phyloP scores from a whole-genome alignment of 2,888 invertebrate species.

The Venusia cambrica region DNA sequence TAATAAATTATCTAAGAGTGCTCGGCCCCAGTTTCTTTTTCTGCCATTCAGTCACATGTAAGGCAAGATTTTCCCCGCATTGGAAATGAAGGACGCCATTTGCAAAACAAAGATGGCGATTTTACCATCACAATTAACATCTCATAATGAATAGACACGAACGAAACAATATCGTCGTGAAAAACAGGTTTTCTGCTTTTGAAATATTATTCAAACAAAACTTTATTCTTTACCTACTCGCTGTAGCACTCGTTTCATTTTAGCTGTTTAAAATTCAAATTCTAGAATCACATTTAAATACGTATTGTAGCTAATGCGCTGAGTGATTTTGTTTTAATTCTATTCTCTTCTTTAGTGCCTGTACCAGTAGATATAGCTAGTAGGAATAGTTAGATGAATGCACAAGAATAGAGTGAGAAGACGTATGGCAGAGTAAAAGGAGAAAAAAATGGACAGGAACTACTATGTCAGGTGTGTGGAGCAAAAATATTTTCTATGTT shows the following conservation, averaged over 20 bases:
- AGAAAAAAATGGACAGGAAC: too few species aligned
- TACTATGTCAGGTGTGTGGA: too few species aligned
- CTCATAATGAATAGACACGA: constrained; percentile 59
- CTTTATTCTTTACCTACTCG: constrained; percentile 35
- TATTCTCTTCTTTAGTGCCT: too few species aligned
- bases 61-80: constrained; percentile 20
- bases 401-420: too few species aligned
- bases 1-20: too few species aligned
- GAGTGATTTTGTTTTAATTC: not conserved
- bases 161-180: constrained; percentile 64
- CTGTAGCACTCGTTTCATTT: constrained; percentile 10
- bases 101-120: constrained; percentile 71
- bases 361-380: too few species aligned
- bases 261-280: constrained; percentile 6
- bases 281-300: constrained; percentile 5
- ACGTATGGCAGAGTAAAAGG: too few species aligned
- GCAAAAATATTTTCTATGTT: too few species aligned
- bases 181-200: constrained; percentile 70
- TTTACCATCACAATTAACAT: constrained; percentile 71
- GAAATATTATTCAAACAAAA: constrained; percentile 48
- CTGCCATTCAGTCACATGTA: constrained; percentile 22
- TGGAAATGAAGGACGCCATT: constrained; percentile 64
- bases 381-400: too few species aligned
- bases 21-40: constrained; percentile 27
- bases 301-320: too few species aligned